phyloP scores from a whole-genome alignment of 1,140 invertebrate species.

The Bombus picipes region DNA sequence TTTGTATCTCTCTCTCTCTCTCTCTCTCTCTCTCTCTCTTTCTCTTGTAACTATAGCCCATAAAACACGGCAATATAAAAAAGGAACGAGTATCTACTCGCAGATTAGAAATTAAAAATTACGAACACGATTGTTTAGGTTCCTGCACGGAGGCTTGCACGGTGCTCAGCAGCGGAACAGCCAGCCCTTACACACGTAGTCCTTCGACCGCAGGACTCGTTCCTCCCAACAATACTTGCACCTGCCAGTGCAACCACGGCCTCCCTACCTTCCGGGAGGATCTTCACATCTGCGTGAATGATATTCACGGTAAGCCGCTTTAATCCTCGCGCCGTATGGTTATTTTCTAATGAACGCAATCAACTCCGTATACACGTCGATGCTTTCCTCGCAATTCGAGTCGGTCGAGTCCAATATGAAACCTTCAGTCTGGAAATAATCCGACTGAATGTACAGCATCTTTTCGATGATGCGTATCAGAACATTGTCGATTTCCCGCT shows the following conservation, averaged over 20 bases:
- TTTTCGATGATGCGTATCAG: neutral
- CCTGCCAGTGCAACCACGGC: slow-evolving; percentile 86
- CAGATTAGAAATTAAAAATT: neutral
- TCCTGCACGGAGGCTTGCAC: slow-evolving; percentile 78
- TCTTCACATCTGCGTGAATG: slow-evolving; percentile 87
- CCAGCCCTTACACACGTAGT: slow-evolving; percentile 71
- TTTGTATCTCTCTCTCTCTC: too few species aligned
- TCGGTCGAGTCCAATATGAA: neutral
- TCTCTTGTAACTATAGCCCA: neutral
- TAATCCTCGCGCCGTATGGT: neutral
- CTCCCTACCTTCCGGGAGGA: slow-evolving; percentile 88
- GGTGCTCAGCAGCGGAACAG: slow-evolving; percentile 81
- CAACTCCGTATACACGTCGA: neutral
- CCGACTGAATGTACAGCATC: neutral
- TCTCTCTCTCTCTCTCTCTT: too few species aligned
- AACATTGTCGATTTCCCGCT: neutral
- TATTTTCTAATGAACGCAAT: neutral
- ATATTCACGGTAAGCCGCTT: slow-evolving; percentile 85
- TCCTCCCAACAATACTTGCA: slow-evolving; percentile 79
- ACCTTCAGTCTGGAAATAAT: neutral
- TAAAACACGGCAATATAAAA: neutral
- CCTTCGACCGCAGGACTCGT: slow-evolving; percentile 54
- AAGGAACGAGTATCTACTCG: neutral
- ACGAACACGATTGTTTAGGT: slow-evolving; percentile 61
- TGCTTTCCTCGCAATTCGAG: too few species aligned